Conservation (phyloP, 1,140 invertebrate species). For the Panagrolaimus sp. region DNA sequence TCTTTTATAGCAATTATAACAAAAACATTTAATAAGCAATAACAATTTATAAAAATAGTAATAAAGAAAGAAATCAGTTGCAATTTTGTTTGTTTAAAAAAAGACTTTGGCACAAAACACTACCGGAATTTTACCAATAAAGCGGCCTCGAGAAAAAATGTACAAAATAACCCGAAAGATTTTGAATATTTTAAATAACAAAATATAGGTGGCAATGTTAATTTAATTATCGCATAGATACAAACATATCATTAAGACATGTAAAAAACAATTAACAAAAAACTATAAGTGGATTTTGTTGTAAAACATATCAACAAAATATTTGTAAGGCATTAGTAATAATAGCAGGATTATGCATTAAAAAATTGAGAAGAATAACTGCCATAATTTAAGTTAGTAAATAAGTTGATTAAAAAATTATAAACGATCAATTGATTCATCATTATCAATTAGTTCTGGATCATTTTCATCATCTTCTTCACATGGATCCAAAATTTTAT, state of each 20-base stretch:
- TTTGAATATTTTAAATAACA: neutral
- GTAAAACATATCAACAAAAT: neutral
- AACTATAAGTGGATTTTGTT: neutral
- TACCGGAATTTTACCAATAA: neutral
- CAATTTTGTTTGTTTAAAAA: too few relatives aligned
- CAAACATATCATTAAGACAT: neutral
- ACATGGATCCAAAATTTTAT: neutral
- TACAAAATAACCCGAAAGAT: too few relatives aligned
- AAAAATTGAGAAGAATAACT: neutral
- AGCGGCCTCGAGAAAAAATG: neutral
- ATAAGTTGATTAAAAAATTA: neutral
- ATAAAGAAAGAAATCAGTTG: neutral
- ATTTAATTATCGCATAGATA: neutral
- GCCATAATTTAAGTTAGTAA: too few relatives aligned
- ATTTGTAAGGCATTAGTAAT: neutral
- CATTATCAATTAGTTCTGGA: neutral
- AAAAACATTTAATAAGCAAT: slow-evolving; percentile 5
- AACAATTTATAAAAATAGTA: neutral
- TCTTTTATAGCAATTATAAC: neutral
- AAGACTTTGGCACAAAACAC: neutral
- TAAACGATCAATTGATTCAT: slow-evolving; percentile 6
- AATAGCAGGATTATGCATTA: neutral
- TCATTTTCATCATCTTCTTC: slow-evolving; percentile 5
- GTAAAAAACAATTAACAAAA: neutral
- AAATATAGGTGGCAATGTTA: neutral